These are phyloP conservation scores for Diadema setosum DNA, from an alignment of 35 echinoderm and acorn worm genomes.

Conservation along the genomic window DNA sequence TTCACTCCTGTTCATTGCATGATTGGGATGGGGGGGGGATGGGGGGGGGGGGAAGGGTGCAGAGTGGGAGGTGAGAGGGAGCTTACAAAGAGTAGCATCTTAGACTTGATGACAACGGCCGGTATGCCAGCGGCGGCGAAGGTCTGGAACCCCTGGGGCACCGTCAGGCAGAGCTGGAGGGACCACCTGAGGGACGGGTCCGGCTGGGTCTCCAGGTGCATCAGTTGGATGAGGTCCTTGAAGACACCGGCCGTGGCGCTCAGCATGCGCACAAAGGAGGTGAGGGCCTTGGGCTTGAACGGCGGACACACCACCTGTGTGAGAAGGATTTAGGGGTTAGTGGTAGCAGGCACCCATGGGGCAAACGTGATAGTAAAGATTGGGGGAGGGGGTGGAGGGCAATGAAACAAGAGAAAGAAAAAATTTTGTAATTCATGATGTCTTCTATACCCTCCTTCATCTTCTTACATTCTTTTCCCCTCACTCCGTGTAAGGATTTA, in stretches of 20 bases:
- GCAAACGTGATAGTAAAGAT: too few species aligned
- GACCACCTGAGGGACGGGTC: constrained; percentile 80
- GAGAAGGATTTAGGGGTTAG: not conserved
- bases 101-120: constrained; percentile 91
- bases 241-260: constrained; percentile 48
- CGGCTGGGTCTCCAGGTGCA: constrained; percentile 72
- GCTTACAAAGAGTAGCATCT: constrained; percentile 98
- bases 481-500: too few species aligned
- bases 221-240: constrained; percentile 77
- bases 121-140: constrained; percentile 58
- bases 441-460: too few species aligned
- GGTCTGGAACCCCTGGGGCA: constrained; percentile 51
- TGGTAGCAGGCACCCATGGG: not conserved
- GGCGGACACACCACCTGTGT: constrained; percentile 88
- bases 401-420: too few species aligned
- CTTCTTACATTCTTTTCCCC: too few species aligned
- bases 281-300: constrained; percentile 68
- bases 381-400: too few species aligned
- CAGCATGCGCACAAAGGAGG: constrained; percentile 65
- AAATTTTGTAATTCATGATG: too few species aligned
- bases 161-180: constrained; percentile 87
- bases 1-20: too few species aligned
- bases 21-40: too few species aligned
- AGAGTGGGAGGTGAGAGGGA: too few species aligned
- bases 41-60: too few species aligned